Evolutionary conservation across 2,113 vertebrate species (phyloP).

Genomic region (Heptranchias perlo): DNA sequence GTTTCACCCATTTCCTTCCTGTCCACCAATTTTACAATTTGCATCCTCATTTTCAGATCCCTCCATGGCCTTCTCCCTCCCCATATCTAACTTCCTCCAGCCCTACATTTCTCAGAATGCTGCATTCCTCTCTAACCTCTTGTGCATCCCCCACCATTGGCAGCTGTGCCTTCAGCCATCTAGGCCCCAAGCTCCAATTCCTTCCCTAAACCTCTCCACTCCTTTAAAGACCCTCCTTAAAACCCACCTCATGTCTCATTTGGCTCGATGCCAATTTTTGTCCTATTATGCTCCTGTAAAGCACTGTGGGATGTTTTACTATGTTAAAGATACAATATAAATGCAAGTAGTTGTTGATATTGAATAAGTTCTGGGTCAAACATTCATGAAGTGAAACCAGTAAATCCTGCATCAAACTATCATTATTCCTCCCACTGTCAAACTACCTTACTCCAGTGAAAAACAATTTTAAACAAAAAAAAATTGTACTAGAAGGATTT

Average conservation of each 20-base stretch:
- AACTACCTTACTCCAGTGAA: neutral
- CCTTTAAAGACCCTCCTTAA: neutral
- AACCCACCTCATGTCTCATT: neutral
- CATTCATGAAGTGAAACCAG: no score
- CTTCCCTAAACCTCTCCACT: neutral
- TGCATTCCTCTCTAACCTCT: neutral
- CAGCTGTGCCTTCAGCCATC: neutral
- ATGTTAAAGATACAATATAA: no score
- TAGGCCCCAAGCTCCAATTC: neutral
- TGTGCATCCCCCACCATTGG: neutral
- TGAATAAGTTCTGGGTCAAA: no score
- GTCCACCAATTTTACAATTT: neutral
- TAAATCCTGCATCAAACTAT: neutral
- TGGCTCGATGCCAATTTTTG: neutral
- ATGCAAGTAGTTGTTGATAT: no score
- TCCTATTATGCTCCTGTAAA: no score
- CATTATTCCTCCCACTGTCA: neutral
- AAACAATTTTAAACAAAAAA: no score
- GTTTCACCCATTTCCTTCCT: neutral
- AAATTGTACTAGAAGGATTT: neutral
- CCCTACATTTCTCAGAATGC: neutral
- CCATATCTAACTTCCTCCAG: neutral
- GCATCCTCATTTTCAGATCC: neutral
- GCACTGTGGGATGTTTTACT: no score
- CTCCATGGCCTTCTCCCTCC: neutral